Conservation (phyloP, 2,113 vertebrate genomes). For the Corythoichthys haematopterus region DNA sequence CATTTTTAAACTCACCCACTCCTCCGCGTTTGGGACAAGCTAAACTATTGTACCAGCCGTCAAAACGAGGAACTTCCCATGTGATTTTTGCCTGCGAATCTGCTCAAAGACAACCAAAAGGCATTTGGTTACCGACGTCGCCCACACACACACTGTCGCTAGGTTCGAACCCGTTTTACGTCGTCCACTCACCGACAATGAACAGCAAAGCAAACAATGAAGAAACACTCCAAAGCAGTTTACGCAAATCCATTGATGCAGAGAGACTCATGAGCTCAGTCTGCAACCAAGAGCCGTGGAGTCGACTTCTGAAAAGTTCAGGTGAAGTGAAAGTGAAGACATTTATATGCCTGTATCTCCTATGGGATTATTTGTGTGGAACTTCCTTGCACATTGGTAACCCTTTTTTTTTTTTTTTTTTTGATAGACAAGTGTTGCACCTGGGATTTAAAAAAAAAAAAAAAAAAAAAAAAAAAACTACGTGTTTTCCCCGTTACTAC, state of each 20-base stretch:
- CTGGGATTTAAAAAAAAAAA: too few species aligned
- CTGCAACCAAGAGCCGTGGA: slow-evolving; percentile 35
- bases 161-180: not conserved
- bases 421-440: not conserved
- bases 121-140: not conserved
- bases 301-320: slow-evolving; percentile 19
- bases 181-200: slow-evolving; percentile 37
- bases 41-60: slow-evolving; percentile 97
- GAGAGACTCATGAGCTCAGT: slow-evolving; percentile 46
- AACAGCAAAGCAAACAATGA: slow-evolving; percentile 39
- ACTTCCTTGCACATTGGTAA: not conserved
- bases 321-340: slow-evolving; percentile 24
- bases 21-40: slow-evolving; percentile 75
- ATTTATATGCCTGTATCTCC: not conserved
- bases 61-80: slow-evolving; percentile 90
- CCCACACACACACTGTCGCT: too few species aligned
- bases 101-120: slow-evolving; percentile 41
- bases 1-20: slow-evolving; percentile 68
- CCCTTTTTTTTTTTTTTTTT: not conserved
- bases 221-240: slow-evolving; percentile 45
- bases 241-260: slow-evolving; percentile 70
- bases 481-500: too few species aligned
- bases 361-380: not conserved
- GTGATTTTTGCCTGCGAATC: slow-evolving; percentile 56
- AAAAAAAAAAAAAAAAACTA: too few species aligned